These are phyloP conservation scores for Apis dorsata DNA, from an alignment of 1,140 invertebrate genomes.

Conservation along the genomic window DNA sequence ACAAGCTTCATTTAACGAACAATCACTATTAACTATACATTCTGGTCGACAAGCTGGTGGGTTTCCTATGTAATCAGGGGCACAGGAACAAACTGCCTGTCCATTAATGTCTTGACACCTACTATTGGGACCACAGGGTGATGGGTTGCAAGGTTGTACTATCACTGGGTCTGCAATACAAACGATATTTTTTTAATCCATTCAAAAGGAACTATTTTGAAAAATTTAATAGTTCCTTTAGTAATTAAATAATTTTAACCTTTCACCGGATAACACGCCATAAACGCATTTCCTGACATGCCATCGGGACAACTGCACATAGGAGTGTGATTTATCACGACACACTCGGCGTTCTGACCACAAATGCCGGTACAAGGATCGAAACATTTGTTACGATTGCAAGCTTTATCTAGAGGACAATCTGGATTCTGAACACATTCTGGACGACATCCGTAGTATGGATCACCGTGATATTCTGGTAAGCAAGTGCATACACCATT, in stretches of 20 bases:
- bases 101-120: slow-evolving; percentile 79
- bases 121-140: slow-evolving; percentile 82
- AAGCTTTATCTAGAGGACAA: slow-evolving; percentile 85
- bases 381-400: slow-evolving; percentile 86
- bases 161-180: slow-evolving; percentile 65
- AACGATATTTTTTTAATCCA: neutral
- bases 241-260: slow-evolving; percentile 72
- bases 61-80: slow-evolving; percentile 76
- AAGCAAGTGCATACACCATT: slow-evolving; percentile 84
- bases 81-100: slow-evolving; percentile 77
- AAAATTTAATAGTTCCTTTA: neutral
- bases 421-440: slow-evolving; percentile 87
- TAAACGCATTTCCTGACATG: slow-evolving; percentile 87
- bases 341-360: slow-evolving; percentile 85
- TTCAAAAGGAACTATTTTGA: no score
- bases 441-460: slow-evolving; percentile 84
- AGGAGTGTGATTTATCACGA: slow-evolving; percentile 86
- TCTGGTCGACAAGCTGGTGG: slow-evolving; percentile 81
- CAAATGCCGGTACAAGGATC: slow-evolving; percentile 88
- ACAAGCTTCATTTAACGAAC: slow-evolving; percentile 76
- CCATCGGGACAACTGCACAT: slow-evolving; percentile 85
- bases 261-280: slow-evolving; percentile 81
- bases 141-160: slow-evolving; percentile 79
- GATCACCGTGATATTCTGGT: slow-evolving; percentile 83
- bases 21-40: slow-evolving; percentile 78